Evolutionary conservation across 2,113 vertebrate species (phyloP), one percentile per base, ranked within the genome.

Genomic region (Pituophis catenifer): DNA sequence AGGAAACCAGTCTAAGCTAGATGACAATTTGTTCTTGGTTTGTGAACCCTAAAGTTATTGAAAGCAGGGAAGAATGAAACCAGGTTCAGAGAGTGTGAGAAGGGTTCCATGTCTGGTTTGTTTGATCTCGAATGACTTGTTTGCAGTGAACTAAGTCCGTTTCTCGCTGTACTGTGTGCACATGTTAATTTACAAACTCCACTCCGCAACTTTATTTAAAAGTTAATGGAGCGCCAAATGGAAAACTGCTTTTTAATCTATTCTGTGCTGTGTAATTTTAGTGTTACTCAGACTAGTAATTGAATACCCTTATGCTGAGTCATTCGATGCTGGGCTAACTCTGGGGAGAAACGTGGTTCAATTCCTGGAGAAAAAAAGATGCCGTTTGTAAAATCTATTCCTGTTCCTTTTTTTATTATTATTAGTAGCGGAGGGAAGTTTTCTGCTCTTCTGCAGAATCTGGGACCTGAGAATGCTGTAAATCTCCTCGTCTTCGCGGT

Each of bases 391-490:
- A 90, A 95, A 91, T 85, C 96, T 23, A 86, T 91, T 0, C 0
- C 0, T 89, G 9, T 95, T 89, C 95, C 95, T 57, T 48, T 38
- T 33, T 53, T 11, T 48, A 81, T 92, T 48, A 48, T 48, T 5
- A 44, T 75, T 95, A 33, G 91, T 96, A 99, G 99, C 81, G 99
- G 99, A 52, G 99, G 99, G 93, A 99, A 98, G 93, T 99, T 99
- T 96, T 99, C 99, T 94, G 99, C 99, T 26, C 98, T 99, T 95
- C 98, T 99, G 48, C 98, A 99, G 96, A 99, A 99, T 94, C 97
- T 99, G 92, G 99, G 99, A 86, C 99, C 99, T 54, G 99, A 99
- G 97, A 99, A 99, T 21, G 98, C 99, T 1, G 98, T 98, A 94
- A 99, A 98, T 59, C 97, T 99, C 86, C 97, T 99, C 90, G 99